Conservation (phyloP, 1,140 invertebrate species). For the Lepidotrigona ventralis region DNA sequence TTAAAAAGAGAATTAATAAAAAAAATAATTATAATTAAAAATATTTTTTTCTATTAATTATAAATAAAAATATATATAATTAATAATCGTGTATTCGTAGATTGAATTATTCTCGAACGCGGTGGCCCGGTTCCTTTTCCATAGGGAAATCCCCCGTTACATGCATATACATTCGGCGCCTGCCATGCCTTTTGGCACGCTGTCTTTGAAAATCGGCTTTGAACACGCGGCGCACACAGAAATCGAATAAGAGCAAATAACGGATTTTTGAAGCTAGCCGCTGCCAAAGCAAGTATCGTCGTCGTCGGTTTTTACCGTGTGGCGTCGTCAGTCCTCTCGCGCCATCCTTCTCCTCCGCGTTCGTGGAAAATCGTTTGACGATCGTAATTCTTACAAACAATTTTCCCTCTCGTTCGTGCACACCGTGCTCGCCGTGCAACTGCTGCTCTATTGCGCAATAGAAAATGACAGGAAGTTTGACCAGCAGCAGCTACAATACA, state of each 20-base stretch:
- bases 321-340: not conserved
- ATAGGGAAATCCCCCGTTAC: constrained; percentile 49
- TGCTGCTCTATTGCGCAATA: constrained; percentile 28
- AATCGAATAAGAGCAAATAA: constrained; percentile 59
- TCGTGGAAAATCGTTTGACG: not conserved
- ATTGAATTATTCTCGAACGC: not conserved
- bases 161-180: constrained; percentile 51
- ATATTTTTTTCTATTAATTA: no score
- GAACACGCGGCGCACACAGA: constrained; percentile 35
- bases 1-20: no score
- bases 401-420: constrained; percentile 41
- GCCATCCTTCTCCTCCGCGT: no score
- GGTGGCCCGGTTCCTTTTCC: constrained; percentile 7
- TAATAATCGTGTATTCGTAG: no score
- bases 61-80: no score
- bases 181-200: constrained; percentile 51
- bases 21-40: no score
- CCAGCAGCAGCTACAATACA: not conserved
- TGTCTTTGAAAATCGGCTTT: constrained; percentile 58
- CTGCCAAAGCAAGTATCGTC: not conserved
- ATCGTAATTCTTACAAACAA: not conserved
- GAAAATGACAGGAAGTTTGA: constrained; percentile 43
- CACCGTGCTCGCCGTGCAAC: not conserved
- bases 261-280: constrained; percentile 33
- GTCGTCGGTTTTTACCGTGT: constrained; percentile 1